Evolutionary conservation across 2,113 vertebrate species (phyloP), one percentile per base, ranked within the genome.

Genomic region (Hippocampus mohnikei): DNA sequence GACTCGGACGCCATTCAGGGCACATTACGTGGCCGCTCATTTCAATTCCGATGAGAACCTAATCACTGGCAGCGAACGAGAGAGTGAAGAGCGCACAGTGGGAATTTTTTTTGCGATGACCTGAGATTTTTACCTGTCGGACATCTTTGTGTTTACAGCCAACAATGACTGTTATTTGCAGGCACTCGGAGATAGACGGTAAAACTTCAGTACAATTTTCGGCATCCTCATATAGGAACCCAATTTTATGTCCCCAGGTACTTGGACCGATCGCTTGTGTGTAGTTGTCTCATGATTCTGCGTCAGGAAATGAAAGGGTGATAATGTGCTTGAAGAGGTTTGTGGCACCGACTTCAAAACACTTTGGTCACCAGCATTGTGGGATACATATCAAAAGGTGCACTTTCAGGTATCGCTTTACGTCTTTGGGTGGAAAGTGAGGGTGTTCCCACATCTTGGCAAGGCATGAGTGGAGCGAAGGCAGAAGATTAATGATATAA

Each of bases 401-500:
- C 65, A 84, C 84, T 85, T 88, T 85, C 78, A 73, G 79, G 79
- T 87, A 83, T 91, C 84, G 83, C 66, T 89, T 91, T 88, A 88
- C 88, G 73, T 81, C 72, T 70, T 78, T 76, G 74, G 78, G 88
- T 80, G 82, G 81, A 87, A 87, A 75, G 84, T 88, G 90, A 88
- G 88, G 88, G 88, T 90, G 86, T 90, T 85, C 84, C 85, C 84
- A 83, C 73, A 71, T 81, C 88, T 89, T 91, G 85, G 86, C 85
- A 90, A 55, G 75, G 77, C 88, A 81, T 87, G 81, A 90, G 88
- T 82, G 80, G 79, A 82, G 83, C 72, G 73, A 64, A 77, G 72
- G 75, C 40, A 81, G 85, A 89, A 92, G 91, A 91, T 91, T 91
- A 91, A 92, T 93, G 88, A 83, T 84, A 87, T 92, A 93, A 91